These are phyloP conservation scores for Hirtodrosophila histrioides DNA, from an alignment of 2,888 invertebrate species.

Conservation along the genomic window DNA sequence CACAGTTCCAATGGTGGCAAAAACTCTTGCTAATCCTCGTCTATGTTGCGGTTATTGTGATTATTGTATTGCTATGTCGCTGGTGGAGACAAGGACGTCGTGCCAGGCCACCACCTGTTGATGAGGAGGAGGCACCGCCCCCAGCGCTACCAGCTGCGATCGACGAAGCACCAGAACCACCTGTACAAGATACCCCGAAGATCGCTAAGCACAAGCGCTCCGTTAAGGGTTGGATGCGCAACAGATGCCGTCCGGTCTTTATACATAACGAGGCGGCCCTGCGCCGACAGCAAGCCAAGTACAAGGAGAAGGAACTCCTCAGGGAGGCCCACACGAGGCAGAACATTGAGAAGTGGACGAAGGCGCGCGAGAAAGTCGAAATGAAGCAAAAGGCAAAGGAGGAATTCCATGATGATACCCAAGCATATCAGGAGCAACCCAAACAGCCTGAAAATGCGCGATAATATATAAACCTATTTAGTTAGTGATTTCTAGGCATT, in stretches of 20 bases:
- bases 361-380: slow-evolving; percentile 37
- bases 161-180: background rate
- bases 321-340: slow-evolving; percentile 23
- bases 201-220: slow-evolving; percentile 3
- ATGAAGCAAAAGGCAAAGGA: slow-evolving; percentile 7
- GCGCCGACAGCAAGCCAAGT: slow-evolving; percentile 26
- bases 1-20: slow-evolving; percentile 44
- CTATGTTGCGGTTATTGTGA: slow-evolving; percentile 19
- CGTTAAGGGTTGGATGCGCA: slow-evolving; percentile 50
- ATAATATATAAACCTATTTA: too few species aligned
- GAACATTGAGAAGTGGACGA: slow-evolving; percentile 50
- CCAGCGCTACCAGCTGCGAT: too few species aligned
- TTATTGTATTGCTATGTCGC: slow-evolving; percentile 13
- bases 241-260: slow-evolving; percentile 50
- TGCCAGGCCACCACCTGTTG: background rate
- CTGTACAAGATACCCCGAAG: background rate
- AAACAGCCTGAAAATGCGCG: background rate
- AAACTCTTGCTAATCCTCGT: slow-evolving; percentile 17
- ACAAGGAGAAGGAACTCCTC: slow-evolving; percentile 22
- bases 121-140: slow-evolving; percentile 6
- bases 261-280: slow-evolving; percentile 54
- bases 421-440: too few species aligned
- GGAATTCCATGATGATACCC: background rate
- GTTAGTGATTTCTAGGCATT: background rate
- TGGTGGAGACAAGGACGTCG: background rate